phyloP scores from a whole-genome alignment of 2,888 invertebrate genomes.

The Lissonota sp. region DNA sequence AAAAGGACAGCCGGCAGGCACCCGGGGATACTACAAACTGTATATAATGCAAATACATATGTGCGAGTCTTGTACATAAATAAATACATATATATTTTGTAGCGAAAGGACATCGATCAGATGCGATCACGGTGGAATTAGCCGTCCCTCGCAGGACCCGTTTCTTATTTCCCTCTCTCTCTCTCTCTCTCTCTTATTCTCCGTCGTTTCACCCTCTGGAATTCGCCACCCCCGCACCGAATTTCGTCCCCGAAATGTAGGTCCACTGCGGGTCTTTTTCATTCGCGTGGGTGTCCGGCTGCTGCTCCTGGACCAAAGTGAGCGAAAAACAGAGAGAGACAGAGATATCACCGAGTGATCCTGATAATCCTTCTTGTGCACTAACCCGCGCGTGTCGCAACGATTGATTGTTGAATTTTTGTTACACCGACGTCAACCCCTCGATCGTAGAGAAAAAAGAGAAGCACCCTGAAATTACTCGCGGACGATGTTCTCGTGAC shows the following conservation, averaged over 20 bases:
- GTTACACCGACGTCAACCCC: constrained; percentile 30
- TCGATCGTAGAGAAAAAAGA: background rate
- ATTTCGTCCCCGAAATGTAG: constrained; percentile 42
- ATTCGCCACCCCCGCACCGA: constrained; percentile 57
- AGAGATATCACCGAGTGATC: constrained; percentile 24
- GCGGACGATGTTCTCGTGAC: no score
- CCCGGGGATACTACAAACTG: constrained; percentile 9
- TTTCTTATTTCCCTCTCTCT: constrained; percentile 71
- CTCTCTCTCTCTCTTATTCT: constrained; percentile 65
- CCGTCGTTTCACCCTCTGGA: constrained; percentile 54
- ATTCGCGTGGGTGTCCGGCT: constrained; percentile 20
- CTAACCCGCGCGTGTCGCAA: constrained; percentile 27
- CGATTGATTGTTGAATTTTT: constrained; percentile 57
- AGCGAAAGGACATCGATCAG: constrained; percentile 82
- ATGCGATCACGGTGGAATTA: constrained; percentile 82
- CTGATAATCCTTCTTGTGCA: constrained; percentile 54
- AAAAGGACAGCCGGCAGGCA: constrained; percentile 53
- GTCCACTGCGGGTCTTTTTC: constrained; percentile 21
- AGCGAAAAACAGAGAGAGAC: constrained; percentile 3
- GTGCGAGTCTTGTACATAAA: background rate
- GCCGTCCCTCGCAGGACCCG: constrained; percentile 82
- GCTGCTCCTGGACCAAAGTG: constrained; percentile 18
- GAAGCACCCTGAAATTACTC: background rate
- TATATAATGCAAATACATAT: constrained; percentile 8
- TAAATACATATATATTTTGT: constrained; percentile 20